Base-by-base conservation (phyloP, 2,797 vertebrate species). In the Macropus fuliginosus region DNA sequence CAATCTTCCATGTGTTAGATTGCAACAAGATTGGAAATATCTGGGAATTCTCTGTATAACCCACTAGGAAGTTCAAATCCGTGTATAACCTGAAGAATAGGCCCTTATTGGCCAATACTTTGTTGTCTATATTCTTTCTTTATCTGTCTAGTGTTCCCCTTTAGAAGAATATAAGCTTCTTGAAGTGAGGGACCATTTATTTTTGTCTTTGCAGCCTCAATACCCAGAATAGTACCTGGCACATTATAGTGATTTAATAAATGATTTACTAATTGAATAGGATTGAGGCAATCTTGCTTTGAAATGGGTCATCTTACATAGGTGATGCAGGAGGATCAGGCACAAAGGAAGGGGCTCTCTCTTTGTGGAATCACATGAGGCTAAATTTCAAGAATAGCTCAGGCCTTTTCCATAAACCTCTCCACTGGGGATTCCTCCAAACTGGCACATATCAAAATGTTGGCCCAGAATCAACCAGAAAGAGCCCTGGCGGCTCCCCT, bases 371-470 rank as follows among this genome's bases (percentile, higher is more conserved):
- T 4, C 91, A 9, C 24, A 1, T 46, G 74, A 81, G 21, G 74
- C 74, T 81, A 24, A 81, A 81, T 46, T 31, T 52, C 57, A 90
- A 46, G 24, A 91, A 87, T 27, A 92, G 18, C 31, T 93, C 56
- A 14, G 14, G 40, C 52, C 89, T 54, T 89, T 13, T 8, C 56
- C 92, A 28, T 0, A 87, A 74, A 50, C 55, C 93, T 96, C 46
- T 21, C 18, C 55, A 11, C 94, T 56, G 46, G 54, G 91, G 24
- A 40, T 54, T 74, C 54, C 3, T 94, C 90, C 55, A 46, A 16
- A 50, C 8, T 11, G 27, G 91, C 0, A 0, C 1, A 1, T 90
- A 40, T 0, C 34, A 81, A 59, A 40, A 31, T 0, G 0, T 3
- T 52, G n/a, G 92, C 40, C 2, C 3, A 54, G 1, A 0, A 94